These are phyloP conservation scores for Eretmodus cyanostictus DNA, from an alignment of 2,113 vertebrate genomes.

Conservation along the genomic window DNA sequence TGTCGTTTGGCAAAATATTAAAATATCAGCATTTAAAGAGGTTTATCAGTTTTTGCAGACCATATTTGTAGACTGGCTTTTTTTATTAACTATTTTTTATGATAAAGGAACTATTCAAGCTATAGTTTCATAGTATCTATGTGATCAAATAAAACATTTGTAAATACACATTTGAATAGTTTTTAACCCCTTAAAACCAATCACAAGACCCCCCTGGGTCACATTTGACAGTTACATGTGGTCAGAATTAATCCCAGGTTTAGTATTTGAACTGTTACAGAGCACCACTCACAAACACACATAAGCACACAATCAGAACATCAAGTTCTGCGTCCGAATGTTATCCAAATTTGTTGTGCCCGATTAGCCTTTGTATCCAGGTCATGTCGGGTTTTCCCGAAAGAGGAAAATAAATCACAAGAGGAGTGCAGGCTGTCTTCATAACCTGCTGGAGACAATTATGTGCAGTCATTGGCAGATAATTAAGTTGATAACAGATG, in stretches of 20 bases:
- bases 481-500: constrained; percentile 29
- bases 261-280: background rate
- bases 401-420: constrained; percentile 37
- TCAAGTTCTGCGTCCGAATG: constrained; percentile 28
- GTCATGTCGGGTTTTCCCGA: constrained; percentile 35
- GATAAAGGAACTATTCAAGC: background rate
- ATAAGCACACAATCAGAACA: constrained; percentile 22
- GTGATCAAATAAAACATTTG: background rate
- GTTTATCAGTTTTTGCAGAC: background rate
- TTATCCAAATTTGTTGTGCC: constrained; percentile 53
- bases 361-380: constrained; percentile 37
- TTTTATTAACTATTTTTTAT: background rate
- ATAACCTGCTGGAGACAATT: constrained; percentile 47
- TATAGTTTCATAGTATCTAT: background rate
- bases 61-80: background rate
- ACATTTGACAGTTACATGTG: constrained; percentile 9
- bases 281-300: background rate
- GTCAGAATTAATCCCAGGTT: constrained; percentile 30
- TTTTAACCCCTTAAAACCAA: background rate
- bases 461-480: constrained; percentile 46
- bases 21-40: background rate
- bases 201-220: background rate
- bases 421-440: constrained; percentile 28
- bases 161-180: background rate
- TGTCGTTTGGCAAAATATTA: background rate